These are phyloP conservation scores for Solenopsis invicta DNA, from an alignment of 1,140 invertebrate species.

Conservation along the genomic window DNA sequence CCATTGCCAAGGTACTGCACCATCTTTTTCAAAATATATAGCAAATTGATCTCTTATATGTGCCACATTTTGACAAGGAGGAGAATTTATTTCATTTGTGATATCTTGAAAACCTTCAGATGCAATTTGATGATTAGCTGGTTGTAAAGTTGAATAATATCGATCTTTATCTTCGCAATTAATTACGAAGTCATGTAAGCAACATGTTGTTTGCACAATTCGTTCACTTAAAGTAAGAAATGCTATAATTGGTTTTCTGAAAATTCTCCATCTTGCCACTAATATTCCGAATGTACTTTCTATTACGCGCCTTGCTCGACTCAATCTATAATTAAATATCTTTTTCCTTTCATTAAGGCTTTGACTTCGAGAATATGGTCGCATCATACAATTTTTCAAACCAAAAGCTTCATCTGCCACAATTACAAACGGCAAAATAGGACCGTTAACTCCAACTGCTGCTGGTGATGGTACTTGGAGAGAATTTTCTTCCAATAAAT, in stretches of 20 bases:
- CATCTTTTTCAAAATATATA: neutral
- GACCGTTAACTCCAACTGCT: neutral
- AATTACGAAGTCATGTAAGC: conserved; percentile 14
- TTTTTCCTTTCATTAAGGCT: neutral
- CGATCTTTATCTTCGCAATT: neutral
- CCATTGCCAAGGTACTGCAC: conserved; percentile 4
- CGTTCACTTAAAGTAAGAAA: neutral
- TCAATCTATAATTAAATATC: conserved; percentile 18
- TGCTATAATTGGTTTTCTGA: conserved; percentile 8
- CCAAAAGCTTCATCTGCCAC: neutral
- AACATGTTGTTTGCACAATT: neutral
- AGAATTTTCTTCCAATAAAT: neutral
- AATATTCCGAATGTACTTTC: conserved; percentile 13
- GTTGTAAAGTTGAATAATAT: conserved; percentile 6
- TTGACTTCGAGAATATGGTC: neutral
- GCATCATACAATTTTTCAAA: neutral
- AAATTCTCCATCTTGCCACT: neutral
- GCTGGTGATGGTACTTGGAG: neutral
- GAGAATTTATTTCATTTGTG: neutral
- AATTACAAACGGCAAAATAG: neutral
- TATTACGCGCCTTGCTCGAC: neutral
- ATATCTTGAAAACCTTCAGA: neutral
- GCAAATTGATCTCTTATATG: neutral
- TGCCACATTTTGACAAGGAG: neutral
- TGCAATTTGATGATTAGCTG: neutral